Evolutionary conservation across 64 coral and sea anemone genomes (phyloP), one percentile per base, ranked within the genome.

Genomic region (Cladopsammia gracilis): DNA sequence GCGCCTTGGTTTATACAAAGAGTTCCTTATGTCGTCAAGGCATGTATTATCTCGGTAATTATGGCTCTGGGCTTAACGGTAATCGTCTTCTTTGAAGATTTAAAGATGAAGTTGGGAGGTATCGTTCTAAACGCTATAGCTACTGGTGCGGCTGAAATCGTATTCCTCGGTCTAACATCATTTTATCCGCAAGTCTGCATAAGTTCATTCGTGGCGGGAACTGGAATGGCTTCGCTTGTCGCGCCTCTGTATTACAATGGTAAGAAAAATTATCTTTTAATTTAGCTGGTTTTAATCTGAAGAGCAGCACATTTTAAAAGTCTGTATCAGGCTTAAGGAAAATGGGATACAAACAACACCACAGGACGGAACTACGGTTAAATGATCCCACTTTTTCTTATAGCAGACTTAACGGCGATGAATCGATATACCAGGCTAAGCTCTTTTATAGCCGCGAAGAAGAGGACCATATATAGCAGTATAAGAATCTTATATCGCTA

Each of bases 1-100:
- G 86, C 74, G 10, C 95, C 95, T 5, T 97, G 95, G 95, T 94
- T 90, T 79, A 51, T 94, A 18, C 81, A 97, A 83, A 97, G 70
- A 76, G 76, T 97, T n/a, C 82, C 95, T 14, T 94, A 97, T 19
- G 14, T 58, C n/a, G n/a, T 97, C 0, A 97, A 94, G 46, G 87
- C 74, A 4, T 52, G 73, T 2, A 4, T 88, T 43, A 91, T 94
- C 61, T 34, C 88, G 4, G 2, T 91, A 6, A 57, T 73, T 22
- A 97, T 97, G 92, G 74, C 62, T 34, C 64, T 79, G 4, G 96
- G 92, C 26, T 71, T 97, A 45, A 19, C 80, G 13, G 51, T 97
- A 8, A 87, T 97, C 25, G 88, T 77, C 0, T 76, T 86, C 5
- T 82, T 77, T 12, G 67, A 91, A 25, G 58, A 91, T 34, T 88